Conservation (phyloP, 2,888 invertebrate species). For the Acanthococcus lagerstroemiae region DNA sequence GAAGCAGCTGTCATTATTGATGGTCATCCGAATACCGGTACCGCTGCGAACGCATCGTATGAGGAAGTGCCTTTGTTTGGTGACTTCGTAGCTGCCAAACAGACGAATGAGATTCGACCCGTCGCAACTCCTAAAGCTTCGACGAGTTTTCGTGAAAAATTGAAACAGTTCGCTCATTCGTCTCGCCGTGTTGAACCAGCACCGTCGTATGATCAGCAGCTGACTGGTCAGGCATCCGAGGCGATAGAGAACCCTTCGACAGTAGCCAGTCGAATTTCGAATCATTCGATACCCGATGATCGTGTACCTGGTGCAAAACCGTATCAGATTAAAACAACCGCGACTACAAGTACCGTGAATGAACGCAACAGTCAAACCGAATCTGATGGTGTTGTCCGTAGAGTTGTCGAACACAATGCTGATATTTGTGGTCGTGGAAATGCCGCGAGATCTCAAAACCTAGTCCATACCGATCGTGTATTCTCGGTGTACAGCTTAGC, state of each 20-base stretch:
- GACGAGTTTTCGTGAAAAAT: neutral
- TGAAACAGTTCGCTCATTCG: neutral
- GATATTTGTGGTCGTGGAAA: no score
- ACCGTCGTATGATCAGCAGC: no score
- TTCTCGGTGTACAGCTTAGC: neutral
- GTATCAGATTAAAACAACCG: no score
- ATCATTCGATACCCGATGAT: neutral
- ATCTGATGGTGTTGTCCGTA: no score
- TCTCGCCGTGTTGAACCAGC: neutral
- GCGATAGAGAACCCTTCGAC: neutral
- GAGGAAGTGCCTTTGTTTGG: slow-evolving; percentile 4
- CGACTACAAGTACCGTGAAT: no score
- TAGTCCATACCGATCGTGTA: neutral
- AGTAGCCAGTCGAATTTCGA: no score
- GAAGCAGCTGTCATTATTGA: neutral
- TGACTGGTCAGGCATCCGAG: no score
- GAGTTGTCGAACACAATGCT: no score
- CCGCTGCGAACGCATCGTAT: neutral
- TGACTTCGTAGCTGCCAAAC: neutral
- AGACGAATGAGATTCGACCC: neutral
- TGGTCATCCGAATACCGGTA: neutral
- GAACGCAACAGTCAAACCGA: no score
- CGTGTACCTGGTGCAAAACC: no score
- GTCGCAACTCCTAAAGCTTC: neutral
- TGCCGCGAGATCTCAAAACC: no score